Evolutionary conservation across 1,140 invertebrate genomes (phyloP).

Genomic region (Ceratosolen fusciceps): DNA sequence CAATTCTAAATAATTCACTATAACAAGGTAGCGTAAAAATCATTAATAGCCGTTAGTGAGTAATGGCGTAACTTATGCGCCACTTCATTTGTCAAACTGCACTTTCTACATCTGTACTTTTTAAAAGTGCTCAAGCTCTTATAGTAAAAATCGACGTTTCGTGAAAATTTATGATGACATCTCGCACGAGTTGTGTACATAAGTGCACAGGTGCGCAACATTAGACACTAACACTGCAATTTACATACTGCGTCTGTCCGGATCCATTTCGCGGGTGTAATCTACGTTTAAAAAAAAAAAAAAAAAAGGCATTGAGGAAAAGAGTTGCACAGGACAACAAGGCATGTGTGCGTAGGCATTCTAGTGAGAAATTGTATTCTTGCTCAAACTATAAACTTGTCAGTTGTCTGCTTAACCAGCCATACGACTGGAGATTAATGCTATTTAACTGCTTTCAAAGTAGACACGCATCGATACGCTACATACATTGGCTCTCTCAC

Average conservation of each 20-base stretch:
- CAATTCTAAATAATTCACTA: no score
- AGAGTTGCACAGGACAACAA: background rate
- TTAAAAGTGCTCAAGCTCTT: background rate
- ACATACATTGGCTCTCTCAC: no score
- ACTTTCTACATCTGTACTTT: background rate
- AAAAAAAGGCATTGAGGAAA: background rate
- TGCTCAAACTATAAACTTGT: constrained; percentile 50
- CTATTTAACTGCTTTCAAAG: background rate
- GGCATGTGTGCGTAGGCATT: background rate
- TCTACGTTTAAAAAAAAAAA: background rate
- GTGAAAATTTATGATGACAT: background rate
- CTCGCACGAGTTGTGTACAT: background rate
- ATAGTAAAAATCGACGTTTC: constrained; percentile 27
- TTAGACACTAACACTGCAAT: background rate
- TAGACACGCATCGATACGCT: background rate
- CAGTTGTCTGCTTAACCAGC: constrained; percentile 50
- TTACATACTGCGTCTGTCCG: background rate
- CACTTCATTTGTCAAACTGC: background rate
- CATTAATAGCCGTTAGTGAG: no score
- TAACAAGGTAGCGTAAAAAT: no score
- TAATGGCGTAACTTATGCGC: background rate
- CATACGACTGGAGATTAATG: constrained; percentile 50
- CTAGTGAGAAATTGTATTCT: constrained; percentile 32
- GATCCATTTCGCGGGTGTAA: background rate
- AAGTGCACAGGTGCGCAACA: background rate